Percentiles rank a stretch among this genome's conserved stretches.
Conservation (phyloP, 2,113 vertebrate genomes). For the Raphicerus campestris region DNA sequence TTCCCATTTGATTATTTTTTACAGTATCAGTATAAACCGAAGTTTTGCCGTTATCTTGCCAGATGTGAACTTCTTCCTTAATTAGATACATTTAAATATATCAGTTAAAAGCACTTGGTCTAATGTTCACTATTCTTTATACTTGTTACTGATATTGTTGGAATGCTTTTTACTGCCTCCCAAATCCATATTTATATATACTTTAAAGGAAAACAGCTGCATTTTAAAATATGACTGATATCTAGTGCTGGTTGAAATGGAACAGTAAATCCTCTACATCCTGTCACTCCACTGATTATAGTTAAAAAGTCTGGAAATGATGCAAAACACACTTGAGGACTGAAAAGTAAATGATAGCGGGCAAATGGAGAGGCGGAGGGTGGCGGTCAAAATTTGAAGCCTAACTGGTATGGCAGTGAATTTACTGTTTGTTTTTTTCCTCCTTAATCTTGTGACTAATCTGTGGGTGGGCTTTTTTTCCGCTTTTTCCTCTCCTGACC, state of each 20-base stretch:
- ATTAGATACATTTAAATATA: neutral
- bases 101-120: neutral
- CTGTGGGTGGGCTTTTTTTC: neutral
- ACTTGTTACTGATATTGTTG: neutral
- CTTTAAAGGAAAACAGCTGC: neutral
- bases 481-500: neutral
- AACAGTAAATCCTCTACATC: neutral
- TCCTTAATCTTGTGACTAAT: neutral
- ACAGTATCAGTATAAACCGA: neutral
- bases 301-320: neutral
- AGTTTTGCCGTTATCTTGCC: neutral
- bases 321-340: neutral
- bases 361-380: neutral
- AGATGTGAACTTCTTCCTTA: neutral
- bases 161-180: neutral
- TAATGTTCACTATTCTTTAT: neutral
- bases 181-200: neutral
- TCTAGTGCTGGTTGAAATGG: neutral
- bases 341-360: neutral
- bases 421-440: neutral
- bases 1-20: slow-evolving; percentile 9
- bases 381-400: neutral
- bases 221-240: neutral
- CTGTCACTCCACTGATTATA: neutral
- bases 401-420: neutral